Conservation (phyloP, 2,797 vertebrate species). For the Argyrosomus regius region DNA sequence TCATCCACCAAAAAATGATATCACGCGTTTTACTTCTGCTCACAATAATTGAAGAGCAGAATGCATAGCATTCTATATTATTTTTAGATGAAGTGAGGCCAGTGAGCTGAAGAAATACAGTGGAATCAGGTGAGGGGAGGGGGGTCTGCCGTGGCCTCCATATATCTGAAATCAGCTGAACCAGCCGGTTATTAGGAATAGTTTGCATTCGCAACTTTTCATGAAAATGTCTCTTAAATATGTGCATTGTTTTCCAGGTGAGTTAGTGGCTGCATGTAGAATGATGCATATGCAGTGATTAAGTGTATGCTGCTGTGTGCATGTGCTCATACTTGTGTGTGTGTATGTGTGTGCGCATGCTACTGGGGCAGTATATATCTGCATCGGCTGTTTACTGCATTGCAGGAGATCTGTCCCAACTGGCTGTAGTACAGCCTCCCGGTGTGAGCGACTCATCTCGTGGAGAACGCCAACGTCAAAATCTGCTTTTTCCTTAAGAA, state of each 20-base stretch:
- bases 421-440: slow-evolving; percentile 42
- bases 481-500: slow-evolving; percentile 46
- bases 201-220: slow-evolving; percentile 17
- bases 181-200: background rate
- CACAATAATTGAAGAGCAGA: slow-evolving; percentile 12
- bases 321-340: background rate
- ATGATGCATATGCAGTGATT: slow-evolving; percentile 21
- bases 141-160: slow-evolving; percentile 2
- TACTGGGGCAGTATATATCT: slow-evolving; percentile 55
- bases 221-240: background rate
- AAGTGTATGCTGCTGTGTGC: slow-evolving; percentile 23
- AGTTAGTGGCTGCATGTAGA: background rate
- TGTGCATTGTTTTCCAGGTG: background rate
- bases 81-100: slow-evolving; percentile 15
- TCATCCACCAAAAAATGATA: background rate
- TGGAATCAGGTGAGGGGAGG: background rate
- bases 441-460: slow-evolving; percentile 36
- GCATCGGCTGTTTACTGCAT: slow-evolving; percentile 81
- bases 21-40: slow-evolving; percentile 1
- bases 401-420: slow-evolving; percentile 77
- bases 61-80: slow-evolving; percentile 3
- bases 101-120: slow-evolving; percentile 17
- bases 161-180: slow-evolving; percentile 17
- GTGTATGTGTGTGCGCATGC: slow-evolving; percentile 31
- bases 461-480: slow-evolving; percentile 46